phyloP scores from a whole-genome alignment of 2,113 vertebrate species.

The Ptilorrhoa leucosticta region DNA sequence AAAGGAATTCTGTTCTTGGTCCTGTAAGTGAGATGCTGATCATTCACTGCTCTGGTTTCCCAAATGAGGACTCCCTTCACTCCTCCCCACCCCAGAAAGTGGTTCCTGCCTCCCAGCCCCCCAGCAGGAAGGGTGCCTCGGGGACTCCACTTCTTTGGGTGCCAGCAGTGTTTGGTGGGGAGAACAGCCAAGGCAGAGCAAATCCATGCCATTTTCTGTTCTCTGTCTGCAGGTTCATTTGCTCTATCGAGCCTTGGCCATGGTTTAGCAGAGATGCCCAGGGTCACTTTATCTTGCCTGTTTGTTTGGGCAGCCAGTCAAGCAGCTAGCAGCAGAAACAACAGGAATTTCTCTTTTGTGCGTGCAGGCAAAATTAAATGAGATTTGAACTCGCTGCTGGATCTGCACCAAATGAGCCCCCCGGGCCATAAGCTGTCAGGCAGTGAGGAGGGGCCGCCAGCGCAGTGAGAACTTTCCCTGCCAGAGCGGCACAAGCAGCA shows the following conservation, averaged over 20 bases:
- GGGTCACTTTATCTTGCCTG: slow-evolving; percentile 34
- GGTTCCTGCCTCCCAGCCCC: neutral
- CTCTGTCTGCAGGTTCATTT: slow-evolving; percentile 23
- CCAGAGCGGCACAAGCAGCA: neutral
- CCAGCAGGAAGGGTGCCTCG: neutral
- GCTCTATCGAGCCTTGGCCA: neutral
- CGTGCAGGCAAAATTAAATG: neutral
- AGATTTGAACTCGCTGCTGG: slow-evolving; percentile 11
- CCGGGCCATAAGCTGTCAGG: neutral
- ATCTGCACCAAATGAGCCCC: slow-evolving; percentile 18
- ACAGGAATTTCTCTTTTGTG: neutral
- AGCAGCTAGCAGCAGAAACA: slow-evolving; percentile 13
- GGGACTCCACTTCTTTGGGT: accelerated
- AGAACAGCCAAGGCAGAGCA: neutral
- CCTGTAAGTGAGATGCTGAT: neutral
- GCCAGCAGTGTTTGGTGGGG: neutral
- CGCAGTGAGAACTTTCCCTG: neutral
- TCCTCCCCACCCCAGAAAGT: neutral
- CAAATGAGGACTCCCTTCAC: neutral
- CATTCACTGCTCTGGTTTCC: neutral
- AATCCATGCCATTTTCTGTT: neutral
- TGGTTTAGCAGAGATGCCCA: neutral
- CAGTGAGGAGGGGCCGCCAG: neutral
- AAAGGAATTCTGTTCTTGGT: neutral
- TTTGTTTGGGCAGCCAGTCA: slow-evolving; percentile 43